Evolutionary conservation across 1,140 invertebrate genomes (phyloP), one percentile per base, ranked within the genome.

Genomic region (Telenomus remus): DNA sequence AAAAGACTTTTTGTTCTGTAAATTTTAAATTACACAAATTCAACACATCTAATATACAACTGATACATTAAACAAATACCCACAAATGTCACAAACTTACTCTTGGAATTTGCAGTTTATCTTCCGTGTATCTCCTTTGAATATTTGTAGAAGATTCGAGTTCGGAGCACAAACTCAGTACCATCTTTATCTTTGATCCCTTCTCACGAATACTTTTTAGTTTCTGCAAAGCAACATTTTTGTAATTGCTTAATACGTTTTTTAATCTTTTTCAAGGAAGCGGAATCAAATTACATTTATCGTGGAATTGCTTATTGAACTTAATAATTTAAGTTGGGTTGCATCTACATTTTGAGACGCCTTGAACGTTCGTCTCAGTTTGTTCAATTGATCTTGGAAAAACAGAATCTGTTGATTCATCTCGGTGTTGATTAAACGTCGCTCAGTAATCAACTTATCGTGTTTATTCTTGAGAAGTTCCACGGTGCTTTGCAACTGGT

Each of bases 381-480:
- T 79, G 55, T 63, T 73, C 19, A 27, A 27, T 27, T 6, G 19
- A 27, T 1, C 19, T 27, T 27, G 19, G 19, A 27, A 27, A 27
- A 27, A 27, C 19, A 27, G 19, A 6, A 27, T 27, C 6, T 27
- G 19, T 27, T 27, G 2, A 27, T 27, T 27, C 19, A 27, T 27
- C 19, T 27, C 19, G 1, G 19, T 27, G 6, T 27, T 27, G 19
- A 27, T 27, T 27, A 6, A 27, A 27, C 82, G 61, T n/a, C 78
- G 72, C 33, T 81, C 79, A 7, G 76, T 48, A 4, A 54, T 66
- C 51, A 87, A 61, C 6, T 12, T 57, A 34, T 78, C 37, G 4
- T 68, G 35, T 12, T 81, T 76, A 9, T 78, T 75, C 68, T 81
- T 87, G 11, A 86, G 46, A 6, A 2, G 70, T 55, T 86, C 82